Evolutionary conservation across 2,888 invertebrate species (phyloP).

Genomic region (Spodoptera picta): DNA sequence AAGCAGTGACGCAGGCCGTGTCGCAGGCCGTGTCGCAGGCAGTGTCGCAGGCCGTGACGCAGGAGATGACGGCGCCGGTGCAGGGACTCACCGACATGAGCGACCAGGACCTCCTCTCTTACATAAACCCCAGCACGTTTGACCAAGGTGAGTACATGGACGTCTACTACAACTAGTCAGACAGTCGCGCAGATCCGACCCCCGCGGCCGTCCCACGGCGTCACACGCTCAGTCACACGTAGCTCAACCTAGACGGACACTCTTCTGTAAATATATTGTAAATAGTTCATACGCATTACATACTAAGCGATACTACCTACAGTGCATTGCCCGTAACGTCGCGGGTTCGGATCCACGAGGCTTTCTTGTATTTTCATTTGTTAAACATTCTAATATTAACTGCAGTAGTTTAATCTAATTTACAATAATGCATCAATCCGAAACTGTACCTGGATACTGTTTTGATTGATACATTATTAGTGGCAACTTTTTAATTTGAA

Average conservation of each 20-base stretch:
- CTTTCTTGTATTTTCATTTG: slow-evolving; percentile 58
- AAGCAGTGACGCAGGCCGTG: slow-evolving; percentile 84
- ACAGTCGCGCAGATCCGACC: slow-evolving; percentile 44
- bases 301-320: slow-evolving; percentile 20
- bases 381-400: slow-evolving; percentile 78
- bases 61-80: slow-evolving; percentile 89
- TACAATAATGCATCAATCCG: slow-evolving; percentile 15
- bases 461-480: slow-evolving; percentile 21
- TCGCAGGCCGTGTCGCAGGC: slow-evolving; percentile 85
- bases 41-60: slow-evolving; percentile 84
- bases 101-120: slow-evolving; percentile 95
- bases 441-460: slow-evolving; percentile 7
- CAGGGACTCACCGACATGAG: slow-evolving; percentile 95
- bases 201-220: too few species aligned
- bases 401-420: slow-evolving; percentile 56
- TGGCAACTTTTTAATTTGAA: slow-evolving; percentile 37
- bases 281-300: slow-evolving; percentile 33
- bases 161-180: slow-evolving; percentile 64
- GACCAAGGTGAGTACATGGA: slow-evolving; percentile 92
- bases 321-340: slow-evolving; percentile 18
- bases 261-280: slow-evolving; percentile 51
- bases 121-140: slow-evolving; percentile 96
- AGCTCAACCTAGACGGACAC: slow-evolving; percentile 19
- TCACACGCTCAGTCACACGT: too few species aligned
- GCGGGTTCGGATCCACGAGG: slow-evolving; percentile 53